A percentile compares a stretch with the other conserved stretches of the same genome.
phyloP scores from a whole-genome alignment of 2,888 invertebrate genomes.

The Drosophila neotestacea region DNA sequence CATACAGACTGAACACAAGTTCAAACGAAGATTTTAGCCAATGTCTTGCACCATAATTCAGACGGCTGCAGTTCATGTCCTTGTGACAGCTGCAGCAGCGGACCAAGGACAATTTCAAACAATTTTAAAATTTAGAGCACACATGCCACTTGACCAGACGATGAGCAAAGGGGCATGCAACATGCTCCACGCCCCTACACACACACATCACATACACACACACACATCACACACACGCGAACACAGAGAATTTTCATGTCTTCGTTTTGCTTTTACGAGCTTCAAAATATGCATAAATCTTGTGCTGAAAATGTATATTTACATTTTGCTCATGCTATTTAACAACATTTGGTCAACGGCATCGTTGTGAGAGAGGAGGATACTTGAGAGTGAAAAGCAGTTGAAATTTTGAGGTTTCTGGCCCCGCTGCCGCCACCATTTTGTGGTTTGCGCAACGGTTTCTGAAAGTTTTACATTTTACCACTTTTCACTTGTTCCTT shows the following conservation, averaged over 20 bases:
- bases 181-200: constrained; percentile 7
- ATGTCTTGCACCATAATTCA: constrained; percentile 68
- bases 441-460: constrained; percentile 64
- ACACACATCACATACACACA: neutral
- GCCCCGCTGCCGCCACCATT: constrained; percentile 32
- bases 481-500: constrained; percentile 70
- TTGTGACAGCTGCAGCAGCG: constrained; percentile 73
- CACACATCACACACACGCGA: constrained; percentile 5
- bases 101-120: constrained; percentile 67
- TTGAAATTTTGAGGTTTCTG: constrained; percentile 58
- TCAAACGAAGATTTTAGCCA: constrained; percentile 50
- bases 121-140: constrained; percentile 78
- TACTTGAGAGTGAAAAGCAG: constrained; percentile 37
- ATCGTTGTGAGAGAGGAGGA: constrained; percentile 17
- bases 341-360: constrained; percentile 79
- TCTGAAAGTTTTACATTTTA: constrained; percentile 76
- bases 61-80: constrained; percentile 77
- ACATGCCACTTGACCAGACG: constrained; percentile 47
- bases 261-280: constrained; percentile 46
- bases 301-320: constrained; percentile 78
- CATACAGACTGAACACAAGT: constrained; percentile 27
- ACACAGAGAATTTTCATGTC: constrained; percentile 40
- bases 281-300: constrained; percentile 81
- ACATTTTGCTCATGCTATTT: constrained; percentile 80
- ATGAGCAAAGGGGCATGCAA: constrained; percentile 1